Evolutionary conservation across 2,797 vertebrate species (phyloP).

Genomic region (Gambusia yucatana): DNA sequence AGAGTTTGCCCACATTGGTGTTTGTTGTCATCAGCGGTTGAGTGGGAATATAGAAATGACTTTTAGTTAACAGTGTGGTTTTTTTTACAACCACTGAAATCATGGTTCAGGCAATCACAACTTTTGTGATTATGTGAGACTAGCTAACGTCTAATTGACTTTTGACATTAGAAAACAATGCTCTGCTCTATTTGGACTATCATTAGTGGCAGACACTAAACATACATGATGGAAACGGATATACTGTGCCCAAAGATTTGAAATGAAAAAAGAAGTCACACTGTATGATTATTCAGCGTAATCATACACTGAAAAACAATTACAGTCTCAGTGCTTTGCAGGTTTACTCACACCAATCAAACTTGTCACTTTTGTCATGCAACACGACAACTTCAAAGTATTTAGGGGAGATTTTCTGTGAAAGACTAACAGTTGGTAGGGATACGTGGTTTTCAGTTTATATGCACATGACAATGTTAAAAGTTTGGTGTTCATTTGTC

Average conservation of each 20-base stretch:
- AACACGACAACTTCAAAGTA: not conserved
- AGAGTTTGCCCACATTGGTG: conserved; percentile 16
- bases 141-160: conserved; percentile 41
- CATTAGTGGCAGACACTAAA: conserved; percentile 40
- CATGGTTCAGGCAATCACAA: conserved; percentile 37
- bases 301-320: not conserved
- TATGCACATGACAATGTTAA: not conserved
- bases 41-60: conserved; percentile 9
- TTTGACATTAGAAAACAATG: conserved; percentile 61
- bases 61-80: conserved; percentile 15
- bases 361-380: not conserved
- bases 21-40: conserved; percentile 24
- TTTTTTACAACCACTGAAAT: conserved; percentile 22
- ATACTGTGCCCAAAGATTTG: not conserved
- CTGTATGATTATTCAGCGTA: too few relatives aligned
- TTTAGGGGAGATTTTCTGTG: not conserved
- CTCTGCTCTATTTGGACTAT: conserved; percentile 55
- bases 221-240: conserved; percentile 58
- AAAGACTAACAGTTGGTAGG: not conserved
- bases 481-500: not conserved
- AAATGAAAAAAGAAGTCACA: not conserved
- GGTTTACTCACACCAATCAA: not conserved
- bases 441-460: not conserved
- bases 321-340: not conserved
- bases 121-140: conserved; percentile 39